Conservation (phyloP, 2,113 vertebrate genomes). For the Electrona antarctica region DNA sequence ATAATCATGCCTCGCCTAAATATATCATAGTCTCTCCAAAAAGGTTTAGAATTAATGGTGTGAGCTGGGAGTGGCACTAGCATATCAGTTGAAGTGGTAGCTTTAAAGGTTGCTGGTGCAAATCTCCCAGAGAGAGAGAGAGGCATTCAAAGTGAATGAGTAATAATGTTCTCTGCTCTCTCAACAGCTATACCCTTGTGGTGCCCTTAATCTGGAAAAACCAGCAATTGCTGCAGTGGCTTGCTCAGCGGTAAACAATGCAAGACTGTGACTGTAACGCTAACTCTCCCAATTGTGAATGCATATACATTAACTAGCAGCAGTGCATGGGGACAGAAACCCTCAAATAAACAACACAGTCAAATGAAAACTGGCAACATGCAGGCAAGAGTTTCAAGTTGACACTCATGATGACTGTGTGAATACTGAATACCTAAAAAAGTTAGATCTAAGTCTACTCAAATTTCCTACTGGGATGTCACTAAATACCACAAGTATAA, state of each 20-base stretch:
- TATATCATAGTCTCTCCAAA: not conserved
- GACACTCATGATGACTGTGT: not conserved
- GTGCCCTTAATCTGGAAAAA: conserved; percentile 26
- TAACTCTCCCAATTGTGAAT: conserved; percentile 53
- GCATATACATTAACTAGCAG: conserved; percentile 34
- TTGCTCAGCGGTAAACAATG: conserved; percentile 3
- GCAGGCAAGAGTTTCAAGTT: not conserved
- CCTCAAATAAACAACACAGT: not conserved
- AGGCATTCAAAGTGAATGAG: conserved; percentile 1
- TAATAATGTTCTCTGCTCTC: too few relatives aligned
- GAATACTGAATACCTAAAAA: not conserved
- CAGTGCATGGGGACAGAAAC: conserved; percentile 18
- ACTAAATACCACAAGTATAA: conserved; percentile 12
- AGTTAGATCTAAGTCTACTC: not conserved
- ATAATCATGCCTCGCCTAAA: not conserved
- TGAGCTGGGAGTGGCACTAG: too few relatives aligned
- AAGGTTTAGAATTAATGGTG: not conserved
- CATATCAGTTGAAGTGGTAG: too few relatives aligned
- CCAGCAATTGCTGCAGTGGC: conserved; percentile 17
- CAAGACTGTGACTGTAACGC: not conserved
- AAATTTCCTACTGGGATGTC: conserved; percentile 15
- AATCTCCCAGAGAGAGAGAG: not conserved
- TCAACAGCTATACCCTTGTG: not conserved
- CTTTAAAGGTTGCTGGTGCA: not conserved
- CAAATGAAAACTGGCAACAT: not conserved